These are phyloP conservation scores for Yponomeuta sedellus DNA, from an alignment of 2,888 invertebrate genomes.

Conservation along the genomic window DNA sequence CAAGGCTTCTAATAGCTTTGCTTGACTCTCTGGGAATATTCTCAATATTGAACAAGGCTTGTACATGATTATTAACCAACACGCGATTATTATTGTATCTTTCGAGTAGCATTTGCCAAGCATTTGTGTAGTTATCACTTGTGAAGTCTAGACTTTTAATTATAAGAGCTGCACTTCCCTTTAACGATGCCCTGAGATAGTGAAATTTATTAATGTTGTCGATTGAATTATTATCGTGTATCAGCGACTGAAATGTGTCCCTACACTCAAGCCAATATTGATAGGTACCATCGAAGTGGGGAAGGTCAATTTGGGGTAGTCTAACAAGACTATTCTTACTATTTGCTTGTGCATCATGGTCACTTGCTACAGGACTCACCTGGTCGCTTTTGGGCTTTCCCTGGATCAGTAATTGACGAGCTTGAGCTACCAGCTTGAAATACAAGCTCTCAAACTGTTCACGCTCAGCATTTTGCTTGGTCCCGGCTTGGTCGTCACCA, in stretches of 20 bases:
- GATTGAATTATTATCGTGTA: background rate
- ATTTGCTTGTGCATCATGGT: background rate
- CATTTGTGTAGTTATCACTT: background rate
- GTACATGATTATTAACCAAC: slow-evolving; percentile 25
- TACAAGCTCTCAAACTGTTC: slow-evolving; percentile 18
- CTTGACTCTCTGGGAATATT: background rate
- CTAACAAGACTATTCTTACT: slow-evolving; percentile 17
- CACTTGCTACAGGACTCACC: background rate
- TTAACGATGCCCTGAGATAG: too few species aligned
- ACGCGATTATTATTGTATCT: slow-evolving; percentile 23
- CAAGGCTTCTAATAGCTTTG: background rate
- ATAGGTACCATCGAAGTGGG: slow-evolving; percentile 18
- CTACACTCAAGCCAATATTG: slow-evolving; percentile 5
- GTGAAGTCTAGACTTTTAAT: slow-evolving; percentile 3
- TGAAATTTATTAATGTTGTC: slow-evolving; percentile 10
- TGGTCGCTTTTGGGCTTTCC: background rate
- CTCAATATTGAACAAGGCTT: slow-evolving; percentile 18
- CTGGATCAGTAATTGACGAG: slow-evolving; percentile 7
- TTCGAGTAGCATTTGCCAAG: slow-evolving; percentile 4
- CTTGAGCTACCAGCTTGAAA: slow-evolving; percentile 17
- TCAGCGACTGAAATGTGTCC: background rate
- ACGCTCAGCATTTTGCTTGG: slow-evolving; percentile 19
- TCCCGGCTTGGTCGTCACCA: slow-evolving; percentile 13
- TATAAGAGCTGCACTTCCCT: slow-evolving; percentile 2
- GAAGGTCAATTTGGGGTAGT: slow-evolving; percentile 17